phyloP scores from a whole-genome alignment of 2,888 invertebrate genomes.

The Tridacna crocea region DNA sequence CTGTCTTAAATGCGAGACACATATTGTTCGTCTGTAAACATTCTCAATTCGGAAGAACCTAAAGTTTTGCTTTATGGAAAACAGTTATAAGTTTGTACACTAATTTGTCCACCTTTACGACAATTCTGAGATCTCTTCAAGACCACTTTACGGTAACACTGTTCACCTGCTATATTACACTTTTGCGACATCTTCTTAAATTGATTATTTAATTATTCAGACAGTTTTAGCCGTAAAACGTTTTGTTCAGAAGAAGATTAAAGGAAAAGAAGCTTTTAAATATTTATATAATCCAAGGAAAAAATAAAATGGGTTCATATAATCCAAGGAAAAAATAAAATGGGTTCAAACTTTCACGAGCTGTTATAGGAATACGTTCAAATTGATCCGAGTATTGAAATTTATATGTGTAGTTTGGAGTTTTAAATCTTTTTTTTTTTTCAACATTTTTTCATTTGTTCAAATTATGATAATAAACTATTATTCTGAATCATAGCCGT shows the following conservation, averaged over 20 bases:
- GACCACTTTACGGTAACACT: not conserved
- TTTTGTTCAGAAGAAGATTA: slow-evolving; percentile 3
- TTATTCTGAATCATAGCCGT: too few species aligned
- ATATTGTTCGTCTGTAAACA: too few species aligned
- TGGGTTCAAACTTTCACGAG: not conserved
- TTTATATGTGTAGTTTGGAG: too few species aligned
- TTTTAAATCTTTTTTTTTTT: too few species aligned
- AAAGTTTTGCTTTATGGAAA: too few species aligned
- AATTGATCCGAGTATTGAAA: too few species aligned
- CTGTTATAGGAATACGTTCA: too few species aligned
- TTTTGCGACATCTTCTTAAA: slow-evolving; percentile 10
- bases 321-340: not conserved
- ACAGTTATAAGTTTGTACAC: too few species aligned
- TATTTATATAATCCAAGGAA: slow-evolving; percentile 10
- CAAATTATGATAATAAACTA: too few species aligned
- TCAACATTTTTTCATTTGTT: too few species aligned
- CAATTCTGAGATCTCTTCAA: not conserved
- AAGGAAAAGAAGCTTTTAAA: slow-evolving; percentile 4
- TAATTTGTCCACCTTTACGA: not conserved
- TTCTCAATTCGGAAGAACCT: too few species aligned
- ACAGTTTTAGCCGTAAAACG: not conserved
- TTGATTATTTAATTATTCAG: not conserved
- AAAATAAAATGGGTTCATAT: not conserved
- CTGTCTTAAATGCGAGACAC: too few species aligned
- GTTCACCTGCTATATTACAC: not conserved